phyloP scores from a whole-genome alignment of 2,113 vertebrate genomes.

The Centropus unirufus region DNA sequence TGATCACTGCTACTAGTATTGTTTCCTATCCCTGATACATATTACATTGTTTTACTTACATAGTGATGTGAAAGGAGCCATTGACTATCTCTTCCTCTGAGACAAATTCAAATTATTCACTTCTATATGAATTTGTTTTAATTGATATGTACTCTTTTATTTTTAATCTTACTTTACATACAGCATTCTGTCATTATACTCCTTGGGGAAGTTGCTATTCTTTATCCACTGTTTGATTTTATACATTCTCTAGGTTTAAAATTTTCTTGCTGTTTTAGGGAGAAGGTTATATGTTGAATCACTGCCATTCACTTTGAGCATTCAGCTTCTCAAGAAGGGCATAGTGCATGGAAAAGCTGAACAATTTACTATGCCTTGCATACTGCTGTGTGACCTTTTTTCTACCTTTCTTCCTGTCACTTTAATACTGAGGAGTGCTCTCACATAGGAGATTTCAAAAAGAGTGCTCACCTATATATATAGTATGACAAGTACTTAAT shows the following conservation, averaged over 20 bases:
- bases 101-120: background rate
- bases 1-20: background rate
- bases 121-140: background rate
- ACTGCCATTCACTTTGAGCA: background rate
- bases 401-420: background rate
- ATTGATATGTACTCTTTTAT: background rate
- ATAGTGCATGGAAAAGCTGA: background rate
- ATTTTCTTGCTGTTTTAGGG: background rate
- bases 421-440: background rate
- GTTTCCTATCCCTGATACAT: background rate
- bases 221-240: background rate
- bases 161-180: background rate
- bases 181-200: background rate
- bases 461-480: background rate
- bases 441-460: background rate
- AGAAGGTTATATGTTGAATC: background rate
- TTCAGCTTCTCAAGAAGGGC: background rate
- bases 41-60: background rate
- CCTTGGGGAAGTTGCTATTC: background rate
- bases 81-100: background rate
- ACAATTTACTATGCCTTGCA: background rate
- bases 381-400: background rate
- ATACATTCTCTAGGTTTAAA: background rate
- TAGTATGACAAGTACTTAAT: background rate
- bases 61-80: background rate